phyloP scores from a whole-genome alignment of 2,797 vertebrate species.

The Poeciliopsis turneri region DNA sequence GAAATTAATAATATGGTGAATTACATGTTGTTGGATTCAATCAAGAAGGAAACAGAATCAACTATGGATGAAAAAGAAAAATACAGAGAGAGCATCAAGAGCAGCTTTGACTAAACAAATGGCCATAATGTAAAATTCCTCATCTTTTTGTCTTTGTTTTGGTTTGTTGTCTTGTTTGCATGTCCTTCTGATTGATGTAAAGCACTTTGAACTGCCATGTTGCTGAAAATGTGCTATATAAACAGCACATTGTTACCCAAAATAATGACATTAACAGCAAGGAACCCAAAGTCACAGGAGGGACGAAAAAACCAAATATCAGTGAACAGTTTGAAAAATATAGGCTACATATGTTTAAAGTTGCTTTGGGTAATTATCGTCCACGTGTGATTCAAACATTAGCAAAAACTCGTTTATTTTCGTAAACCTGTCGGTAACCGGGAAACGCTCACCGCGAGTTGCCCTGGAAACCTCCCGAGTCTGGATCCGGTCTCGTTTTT shows the following conservation, averaged over 20 bases:
- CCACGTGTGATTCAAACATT: not conserved
- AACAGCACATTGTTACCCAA: no score
- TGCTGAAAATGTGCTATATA: no score
- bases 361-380: not conserved
- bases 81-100: no score
- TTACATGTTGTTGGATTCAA: not conserved
- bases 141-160: no score
- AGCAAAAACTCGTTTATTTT: not conserved
- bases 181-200: no score
- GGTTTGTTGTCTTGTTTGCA: no score
- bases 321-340: not conserved
- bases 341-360: no score
- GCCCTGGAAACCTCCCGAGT: not conserved
- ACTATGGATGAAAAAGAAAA: no score
- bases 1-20: not conserved
- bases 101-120: no score
- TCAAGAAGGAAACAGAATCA: not conserved
- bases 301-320: not conserved
- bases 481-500: slow-evolving; percentile 1
- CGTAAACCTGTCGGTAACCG: not conserved
- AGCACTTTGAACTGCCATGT: no score
- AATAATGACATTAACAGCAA: not conserved
- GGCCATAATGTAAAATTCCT: no score
- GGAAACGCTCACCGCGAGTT: not conserved
- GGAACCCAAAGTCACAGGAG: not conserved